Evolutionary conservation across 2,888 invertebrate genomes (phyloP), one percentile per base, ranked within the genome.

Genomic region (Erebia palarica): DNA sequence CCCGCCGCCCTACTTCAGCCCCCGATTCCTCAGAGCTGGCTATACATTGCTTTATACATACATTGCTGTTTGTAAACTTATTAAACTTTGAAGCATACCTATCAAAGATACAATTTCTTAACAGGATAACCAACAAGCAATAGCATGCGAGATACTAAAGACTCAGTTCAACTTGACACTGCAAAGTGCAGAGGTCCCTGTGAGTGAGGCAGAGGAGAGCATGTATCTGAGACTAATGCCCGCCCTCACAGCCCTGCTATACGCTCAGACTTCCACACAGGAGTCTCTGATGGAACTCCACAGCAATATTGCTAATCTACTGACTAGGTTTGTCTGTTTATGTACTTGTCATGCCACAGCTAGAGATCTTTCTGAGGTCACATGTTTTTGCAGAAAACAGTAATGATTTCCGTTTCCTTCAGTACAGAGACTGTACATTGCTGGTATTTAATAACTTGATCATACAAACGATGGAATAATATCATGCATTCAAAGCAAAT

Each of bases 221-320:
- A 96, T 95, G 84, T 96, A 95, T 82, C 90, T 96, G 79, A 94
- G 96, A 75, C 86, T 98, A 70, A 96, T 97, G 74, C 94, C 95
- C 10, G 94, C 97, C 70, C 90, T 98, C 59, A 95, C 96, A 55
- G 94, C 95, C 73, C 89, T 98, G 68, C 88, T 98, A 3, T 87
- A 96, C 73, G 94, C 94, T 73, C 91, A 94, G 65, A 92, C 95
- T 1, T 86, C 92, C 42, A 92, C 90, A 70, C 90, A 94, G 42
- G 95, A 94, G 1, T 96, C 95, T 81, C 89, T 94, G 67, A 94
- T 95, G 82, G 96, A 96, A 75, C 88, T 98, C 49, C 94, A 95
- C 77, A 97, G 96, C 79, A 96, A 98, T 88, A 95, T 97, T 74
- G 95, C 97, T 10, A 97, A 98, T 90, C 91, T 98, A 78, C 90